Evolutionary conservation across 2,113 vertebrate genomes (phyloP), one percentile per base, ranked within the genome.

Genomic region (Jacana jacana): DNA sequence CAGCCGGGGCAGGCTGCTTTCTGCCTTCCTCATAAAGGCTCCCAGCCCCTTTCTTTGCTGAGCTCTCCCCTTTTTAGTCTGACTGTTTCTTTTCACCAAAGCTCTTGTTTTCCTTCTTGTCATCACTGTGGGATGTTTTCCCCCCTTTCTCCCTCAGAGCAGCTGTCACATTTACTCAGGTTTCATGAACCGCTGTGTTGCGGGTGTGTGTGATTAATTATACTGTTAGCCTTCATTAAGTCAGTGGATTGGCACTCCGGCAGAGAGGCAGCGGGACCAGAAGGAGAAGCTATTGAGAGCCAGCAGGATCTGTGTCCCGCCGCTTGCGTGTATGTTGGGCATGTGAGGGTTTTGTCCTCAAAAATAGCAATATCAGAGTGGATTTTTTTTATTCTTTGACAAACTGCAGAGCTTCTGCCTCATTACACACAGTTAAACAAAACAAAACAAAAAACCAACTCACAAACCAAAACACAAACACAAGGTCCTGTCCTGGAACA

Each of bases 151-250:
- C 27, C 70, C 82, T 91, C 71, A 84, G 65, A 95, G 82, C 87
- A 92, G 88, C 92, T 95, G 93, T 94, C 95, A 93, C 86, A 70
- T 92, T 91, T 92, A 86, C 87, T 96, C 91, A 82, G 85, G 39
- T 88, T 93, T 92, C 88, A 81, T 9, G 85, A 89, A 95, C 73
- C 1, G 11, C 95, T 91, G 75, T 95, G 95, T 93, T 73, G 95
- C 0, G 81, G 61, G 64, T 84, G 49, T 4, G 0, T 84, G 86
- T 96, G 96, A 97, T 97, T 96, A 96, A 97, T 97, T 97, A 89
- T 49, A 86, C 77, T 2, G 48, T 92, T 97, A 97, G 89, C 90
- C 95, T 93, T 96, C 95, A 95, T 97, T 95, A 97, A 97, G 44
- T 84, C 88, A 52, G 51, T 48, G 88, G 81, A 96, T 91, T 95